These are phyloP conservation scores for Platyrinchus mystaceus DNA, from an alignment of 2,797 vertebrate genomes.

Conservation along the genomic window DNA sequence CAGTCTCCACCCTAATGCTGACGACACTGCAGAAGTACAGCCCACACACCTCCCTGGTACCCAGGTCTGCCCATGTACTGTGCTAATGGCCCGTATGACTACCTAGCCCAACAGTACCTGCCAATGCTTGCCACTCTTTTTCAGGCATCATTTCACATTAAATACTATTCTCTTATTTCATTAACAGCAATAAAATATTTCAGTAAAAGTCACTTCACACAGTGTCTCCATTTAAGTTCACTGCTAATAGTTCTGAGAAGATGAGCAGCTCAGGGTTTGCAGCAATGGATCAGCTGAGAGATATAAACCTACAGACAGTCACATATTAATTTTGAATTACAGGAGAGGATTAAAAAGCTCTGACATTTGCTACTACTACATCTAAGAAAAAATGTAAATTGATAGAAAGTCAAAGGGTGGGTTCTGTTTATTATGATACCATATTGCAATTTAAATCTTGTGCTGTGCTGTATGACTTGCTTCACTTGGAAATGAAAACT, in stretches of 20 bases:
- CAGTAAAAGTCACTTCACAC: neutral
- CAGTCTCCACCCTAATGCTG: neutral
- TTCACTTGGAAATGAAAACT: constrained; percentile 37
- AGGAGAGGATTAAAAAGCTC: neutral
- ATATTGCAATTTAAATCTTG: neutral
- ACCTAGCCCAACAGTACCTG: neutral
- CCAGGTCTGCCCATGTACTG: rapidly evolving
- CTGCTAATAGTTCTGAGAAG: neutral
- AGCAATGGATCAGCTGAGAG: neutral
- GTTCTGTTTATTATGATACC: constrained; percentile 12
- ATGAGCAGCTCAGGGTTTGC: neutral
- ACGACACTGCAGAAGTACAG: neutral
- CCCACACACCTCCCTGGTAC: rapidly evolving
- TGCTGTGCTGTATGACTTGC: neutral
- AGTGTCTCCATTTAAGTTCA: neutral
- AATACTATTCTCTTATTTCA: neutral
- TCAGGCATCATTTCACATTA: neutral
- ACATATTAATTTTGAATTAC: neutral
- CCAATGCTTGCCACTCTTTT: neutral
- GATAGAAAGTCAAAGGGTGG: constrained; percentile 24
- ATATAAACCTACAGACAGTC: neutral
- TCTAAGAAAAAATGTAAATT: neutral
- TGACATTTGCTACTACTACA: neutral
- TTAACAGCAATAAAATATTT: neutral
- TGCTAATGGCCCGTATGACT: neutral